phyloP scores from a whole-genome alignment of 2,797 vertebrate species.

The Rachycentron canadum region DNA sequence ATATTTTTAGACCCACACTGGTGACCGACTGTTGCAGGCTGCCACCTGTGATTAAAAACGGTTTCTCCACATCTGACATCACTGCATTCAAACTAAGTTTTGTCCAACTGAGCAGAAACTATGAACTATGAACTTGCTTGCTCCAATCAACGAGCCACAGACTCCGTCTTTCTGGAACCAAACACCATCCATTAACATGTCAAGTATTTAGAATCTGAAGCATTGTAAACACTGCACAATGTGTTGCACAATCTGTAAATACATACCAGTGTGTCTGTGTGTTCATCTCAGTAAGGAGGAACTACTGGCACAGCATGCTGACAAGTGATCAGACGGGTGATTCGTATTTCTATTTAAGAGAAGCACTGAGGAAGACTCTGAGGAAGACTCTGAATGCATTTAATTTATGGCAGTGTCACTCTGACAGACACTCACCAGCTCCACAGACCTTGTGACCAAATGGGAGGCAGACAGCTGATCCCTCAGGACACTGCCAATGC shows the following conservation, averaged over 20 bases:
- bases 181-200: background rate
- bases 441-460: conserved; percentile 58
- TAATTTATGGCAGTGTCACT: conserved; percentile 33
- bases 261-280: conserved; percentile 38
- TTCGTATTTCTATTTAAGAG: conserved; percentile 29
- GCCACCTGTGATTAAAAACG: conserved; percentile 19
- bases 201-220: background rate
- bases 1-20: conserved; percentile 24
- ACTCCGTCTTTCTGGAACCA: background rate
- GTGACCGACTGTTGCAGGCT: conserved; percentile 11
- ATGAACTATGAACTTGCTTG: background rate
- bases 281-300: conserved; percentile 31
- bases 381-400: conserved; percentile 18
- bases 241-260: conserved; percentile 8
- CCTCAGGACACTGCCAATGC: conserved; percentile 41
- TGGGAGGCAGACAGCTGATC: conserved; percentile 67
- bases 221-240: background rate
- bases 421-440: conserved; percentile 51
- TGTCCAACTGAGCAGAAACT: background rate
- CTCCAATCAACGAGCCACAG: background rate
- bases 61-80: background rate
- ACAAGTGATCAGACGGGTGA: background rate
- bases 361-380: background rate
- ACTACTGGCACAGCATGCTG: background rate
- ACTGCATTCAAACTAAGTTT: background rate